These are phyloP conservation scores for Limanda limanda DNA, from an alignment of 2,113 vertebrate species.

Conservation along the genomic window DNA sequence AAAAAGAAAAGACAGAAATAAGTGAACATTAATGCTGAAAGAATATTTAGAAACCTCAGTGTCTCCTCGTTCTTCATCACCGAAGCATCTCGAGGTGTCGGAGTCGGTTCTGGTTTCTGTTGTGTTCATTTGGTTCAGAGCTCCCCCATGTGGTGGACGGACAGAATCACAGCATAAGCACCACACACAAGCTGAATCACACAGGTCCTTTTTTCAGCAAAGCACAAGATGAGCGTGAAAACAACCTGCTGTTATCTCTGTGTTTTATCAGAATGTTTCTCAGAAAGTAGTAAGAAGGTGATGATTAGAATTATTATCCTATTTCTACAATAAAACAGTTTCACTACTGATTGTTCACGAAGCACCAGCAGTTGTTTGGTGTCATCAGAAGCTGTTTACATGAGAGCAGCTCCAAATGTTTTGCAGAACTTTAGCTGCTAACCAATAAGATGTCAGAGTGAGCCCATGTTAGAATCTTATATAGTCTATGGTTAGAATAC, in stretches of 20 bases:
- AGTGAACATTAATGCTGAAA: neutral
- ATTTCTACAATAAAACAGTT: neutral
- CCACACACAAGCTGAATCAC: neutral
- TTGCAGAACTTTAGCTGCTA: too few relatives aligned
- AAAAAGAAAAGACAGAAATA: neutral
- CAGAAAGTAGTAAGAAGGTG: neutral
- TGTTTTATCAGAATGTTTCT: neutral
- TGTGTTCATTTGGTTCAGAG: constrained; percentile 45
- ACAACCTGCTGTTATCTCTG: neutral
- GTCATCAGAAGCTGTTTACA: neutral
- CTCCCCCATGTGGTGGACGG: constrained; percentile 71
- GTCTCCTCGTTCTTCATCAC: neutral
- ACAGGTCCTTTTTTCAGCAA: neutral
- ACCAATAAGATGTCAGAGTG: too few relatives aligned
- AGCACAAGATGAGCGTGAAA: too few relatives aligned
- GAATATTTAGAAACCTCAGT: neutral
- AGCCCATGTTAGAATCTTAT: too few relatives aligned
- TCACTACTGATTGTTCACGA: neutral
- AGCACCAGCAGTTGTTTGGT: neutral
- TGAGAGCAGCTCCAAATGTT: too few relatives aligned
- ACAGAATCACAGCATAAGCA: neutral
- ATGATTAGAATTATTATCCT: neutral
- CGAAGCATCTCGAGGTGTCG: neutral
- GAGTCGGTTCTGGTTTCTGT: neutral
- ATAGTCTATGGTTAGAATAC: too few relatives aligned